Evolutionary conservation across 2,113 vertebrate species (phyloP).

Genomic region (Anhinga rufa): DNA sequence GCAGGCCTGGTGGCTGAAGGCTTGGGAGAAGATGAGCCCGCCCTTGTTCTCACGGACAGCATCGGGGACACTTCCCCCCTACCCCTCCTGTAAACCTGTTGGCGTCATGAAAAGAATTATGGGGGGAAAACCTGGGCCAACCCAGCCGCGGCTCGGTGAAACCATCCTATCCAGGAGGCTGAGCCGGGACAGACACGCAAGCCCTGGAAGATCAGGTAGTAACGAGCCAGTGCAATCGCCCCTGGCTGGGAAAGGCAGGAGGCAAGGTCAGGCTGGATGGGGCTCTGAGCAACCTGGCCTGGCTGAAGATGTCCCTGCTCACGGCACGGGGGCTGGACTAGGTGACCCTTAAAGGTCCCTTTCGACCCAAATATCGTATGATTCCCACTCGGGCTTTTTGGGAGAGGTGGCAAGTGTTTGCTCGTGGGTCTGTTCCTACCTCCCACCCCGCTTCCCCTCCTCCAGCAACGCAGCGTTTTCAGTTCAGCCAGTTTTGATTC

Average conservation of each 20-base stretch:
- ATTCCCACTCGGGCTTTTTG: not conserved
- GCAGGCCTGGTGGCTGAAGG: not conserved
- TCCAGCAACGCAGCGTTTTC: not conserved
- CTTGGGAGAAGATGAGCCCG: not conserved
- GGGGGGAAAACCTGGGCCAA: not conserved
- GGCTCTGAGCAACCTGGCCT: not conserved
- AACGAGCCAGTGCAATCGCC: not conserved
- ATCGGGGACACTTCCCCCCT: fast-evolving
- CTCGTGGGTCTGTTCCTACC: not conserved
- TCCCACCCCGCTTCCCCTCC: not conserved
- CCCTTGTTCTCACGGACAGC: fast-evolving
- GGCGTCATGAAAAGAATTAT: not conserved
- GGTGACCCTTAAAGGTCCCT: not conserved
- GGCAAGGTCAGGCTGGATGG: fast-evolving
- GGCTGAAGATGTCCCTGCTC: not conserved
- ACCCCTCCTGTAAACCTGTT: not conserved
- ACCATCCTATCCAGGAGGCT: not conserved
- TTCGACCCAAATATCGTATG: not conserved
- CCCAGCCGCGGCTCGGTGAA: fast-evolving
- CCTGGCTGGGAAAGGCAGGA: not conserved
- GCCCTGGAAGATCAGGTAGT: not conserved
- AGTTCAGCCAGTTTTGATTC: not conserved
- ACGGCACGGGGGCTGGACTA: not conserved
- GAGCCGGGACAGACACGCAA: not conserved
- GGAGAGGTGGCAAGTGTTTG: not conserved